Evolutionary conservation across 2,888 invertebrate species (phyloP).

Genomic region (Pristionchus mayeri): DNA sequence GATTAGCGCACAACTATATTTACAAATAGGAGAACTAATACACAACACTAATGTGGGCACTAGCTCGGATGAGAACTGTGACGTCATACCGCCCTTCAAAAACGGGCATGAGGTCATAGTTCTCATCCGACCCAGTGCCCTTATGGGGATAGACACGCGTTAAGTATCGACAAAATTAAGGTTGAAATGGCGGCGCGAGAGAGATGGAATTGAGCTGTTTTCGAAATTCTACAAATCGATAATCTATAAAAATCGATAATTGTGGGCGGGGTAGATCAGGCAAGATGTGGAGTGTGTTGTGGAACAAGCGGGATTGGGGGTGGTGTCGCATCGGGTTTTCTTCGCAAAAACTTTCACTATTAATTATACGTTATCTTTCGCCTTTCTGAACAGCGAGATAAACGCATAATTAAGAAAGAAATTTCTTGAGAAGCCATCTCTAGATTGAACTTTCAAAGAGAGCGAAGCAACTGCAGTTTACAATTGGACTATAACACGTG

Average conservation of each 20-base stretch:
- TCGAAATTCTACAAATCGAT: neutral
- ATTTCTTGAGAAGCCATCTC: too few species aligned
- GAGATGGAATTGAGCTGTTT: neutral
- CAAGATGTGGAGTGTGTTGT: neutral
- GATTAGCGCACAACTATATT: neutral
- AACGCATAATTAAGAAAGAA: too few species aligned
- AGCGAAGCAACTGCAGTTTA: too few species aligned
- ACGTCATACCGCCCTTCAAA: too few species aligned
- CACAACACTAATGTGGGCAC: neutral
- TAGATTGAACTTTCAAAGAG: too few species aligned
- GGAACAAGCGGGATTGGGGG: neutral
- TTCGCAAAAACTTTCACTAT: too few species aligned
- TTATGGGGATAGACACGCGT: neutral
- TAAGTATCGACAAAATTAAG: constrained; percentile 38
- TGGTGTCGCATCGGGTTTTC: neutral
- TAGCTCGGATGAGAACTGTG: too few species aligned
- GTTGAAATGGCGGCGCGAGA: neutral
- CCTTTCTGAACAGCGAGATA: too few species aligned
- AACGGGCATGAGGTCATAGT: too few species aligned
- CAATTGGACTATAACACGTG: too few species aligned
- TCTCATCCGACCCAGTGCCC: too few species aligned
- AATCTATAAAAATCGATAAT: constrained; percentile 8
- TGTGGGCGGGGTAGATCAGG: neutral
- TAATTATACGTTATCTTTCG: too few species aligned
- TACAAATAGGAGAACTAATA: neutral